These are phyloP conservation scores for Hipparchia semele DNA, from an alignment of 2,888 invertebrate genomes.

Conservation along the genomic window DNA sequence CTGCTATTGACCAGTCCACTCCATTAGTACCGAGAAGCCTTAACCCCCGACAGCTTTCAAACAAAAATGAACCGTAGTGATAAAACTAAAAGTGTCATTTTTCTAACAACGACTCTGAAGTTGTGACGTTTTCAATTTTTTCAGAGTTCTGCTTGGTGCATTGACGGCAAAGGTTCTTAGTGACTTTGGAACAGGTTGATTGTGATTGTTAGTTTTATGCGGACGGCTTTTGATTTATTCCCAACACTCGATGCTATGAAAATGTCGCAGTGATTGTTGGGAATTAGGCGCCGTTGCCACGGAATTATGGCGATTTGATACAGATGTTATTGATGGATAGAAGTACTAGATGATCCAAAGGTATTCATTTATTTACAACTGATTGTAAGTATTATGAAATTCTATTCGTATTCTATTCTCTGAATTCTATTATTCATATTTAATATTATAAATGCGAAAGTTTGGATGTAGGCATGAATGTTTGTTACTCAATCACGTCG, in stretches of 20 bases:
- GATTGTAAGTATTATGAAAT: too few species aligned
- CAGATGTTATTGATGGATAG: not conserved
- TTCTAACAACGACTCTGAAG: not conserved
- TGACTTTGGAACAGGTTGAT: conserved; percentile 49
- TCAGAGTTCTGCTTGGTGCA: conserved; percentile 42
- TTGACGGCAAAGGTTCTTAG: conserved; percentile 50
- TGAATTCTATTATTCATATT: too few species aligned
- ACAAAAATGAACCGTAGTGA: conserved; percentile 17
- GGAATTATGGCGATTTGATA: conserved; percentile 9
- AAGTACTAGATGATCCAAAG: not conserved
- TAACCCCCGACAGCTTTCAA: conserved; percentile 27
- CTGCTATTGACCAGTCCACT: conserved; percentile 64
- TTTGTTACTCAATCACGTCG: too few species aligned
- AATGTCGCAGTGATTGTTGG: conserved; percentile 18
- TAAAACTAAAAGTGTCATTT: conserved; percentile 1
- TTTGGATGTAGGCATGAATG: too few species aligned
- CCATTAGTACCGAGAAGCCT: conserved; percentile 22
- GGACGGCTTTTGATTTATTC: conserved; percentile 45
- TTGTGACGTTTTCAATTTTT: not conserved
- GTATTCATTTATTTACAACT: not conserved
- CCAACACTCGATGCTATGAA: conserved; percentile 31
- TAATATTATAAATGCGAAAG: too few species aligned
- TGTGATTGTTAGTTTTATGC: conserved; percentile 44
- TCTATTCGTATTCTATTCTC: too few species aligned
- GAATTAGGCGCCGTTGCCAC: conserved; percentile 10